Evolutionary conservation across 2,888 invertebrate species (phyloP).

Genomic region (Branchipolynoe longqiensis): DNA sequence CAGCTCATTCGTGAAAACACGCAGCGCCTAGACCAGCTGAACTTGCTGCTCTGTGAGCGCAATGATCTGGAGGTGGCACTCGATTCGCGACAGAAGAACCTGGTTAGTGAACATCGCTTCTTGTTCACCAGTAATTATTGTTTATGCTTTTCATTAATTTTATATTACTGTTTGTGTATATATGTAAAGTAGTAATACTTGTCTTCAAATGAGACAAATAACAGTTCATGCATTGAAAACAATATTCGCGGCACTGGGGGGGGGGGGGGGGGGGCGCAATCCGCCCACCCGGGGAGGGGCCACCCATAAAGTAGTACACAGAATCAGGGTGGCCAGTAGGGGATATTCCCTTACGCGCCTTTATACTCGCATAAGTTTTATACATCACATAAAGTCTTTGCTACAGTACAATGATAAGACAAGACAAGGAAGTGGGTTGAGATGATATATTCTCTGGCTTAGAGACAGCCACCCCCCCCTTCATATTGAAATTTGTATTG

Average conservation of each 20-base stretch:
- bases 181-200: neutral
- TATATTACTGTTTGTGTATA: neutral
- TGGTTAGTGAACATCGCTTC: too few relatives aligned
- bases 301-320: too few relatives aligned
- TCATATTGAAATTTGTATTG: too few relatives aligned
- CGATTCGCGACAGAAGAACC: conserved; percentile 79
- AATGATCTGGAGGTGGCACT: conserved; percentile 75
- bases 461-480: too few relatives aligned
- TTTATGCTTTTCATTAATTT: neutral
- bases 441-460: too few relatives aligned
- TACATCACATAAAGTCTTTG: too few relatives aligned
- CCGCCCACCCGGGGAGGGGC: conserved; percentile 74
- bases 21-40: conserved; percentile 77
- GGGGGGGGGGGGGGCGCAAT: conserved; percentile 72
- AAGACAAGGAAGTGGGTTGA: too few relatives aligned
- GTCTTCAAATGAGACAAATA: neutral
- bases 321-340: too few relatives aligned
- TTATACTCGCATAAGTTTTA: too few relatives aligned
- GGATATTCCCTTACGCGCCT: too few relatives aligned
- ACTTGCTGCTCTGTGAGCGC: conserved; percentile 76
- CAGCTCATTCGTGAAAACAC: conserved; percentile 79
- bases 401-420: too few relatives aligned
- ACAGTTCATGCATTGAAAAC: neutral
- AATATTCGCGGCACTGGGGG: too few relatives aligned
- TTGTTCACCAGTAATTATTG: conserved; percentile 76